Evolutionary conservation across 2,113 vertebrate species (phyloP).

Genomic region (Craseonycteris thonglongyai): DNA sequence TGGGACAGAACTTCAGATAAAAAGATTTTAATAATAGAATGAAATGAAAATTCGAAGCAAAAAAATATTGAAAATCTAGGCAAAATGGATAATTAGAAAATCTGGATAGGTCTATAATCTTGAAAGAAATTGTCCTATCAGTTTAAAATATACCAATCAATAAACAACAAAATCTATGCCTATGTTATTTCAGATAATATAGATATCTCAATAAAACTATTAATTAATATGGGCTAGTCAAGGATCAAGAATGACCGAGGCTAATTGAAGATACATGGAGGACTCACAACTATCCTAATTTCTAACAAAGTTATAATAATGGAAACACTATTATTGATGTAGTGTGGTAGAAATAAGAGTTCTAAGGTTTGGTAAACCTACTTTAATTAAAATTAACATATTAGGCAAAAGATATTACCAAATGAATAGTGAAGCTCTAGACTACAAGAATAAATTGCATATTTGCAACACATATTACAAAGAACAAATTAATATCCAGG

Average conservation of each 20-base stretch:
- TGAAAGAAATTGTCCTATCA: background rate
- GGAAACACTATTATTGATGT: background rate
- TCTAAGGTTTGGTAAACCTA: background rate
- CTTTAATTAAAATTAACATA: background rate
- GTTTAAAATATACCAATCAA: background rate
- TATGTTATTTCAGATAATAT: background rate
- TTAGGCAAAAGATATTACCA: background rate
- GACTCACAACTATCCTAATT: background rate
- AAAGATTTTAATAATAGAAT: background rate
- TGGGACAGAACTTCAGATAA: background rate
- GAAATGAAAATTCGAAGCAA: background rate
- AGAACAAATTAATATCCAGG: background rate
- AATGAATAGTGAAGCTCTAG: background rate
- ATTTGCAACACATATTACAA: background rate
- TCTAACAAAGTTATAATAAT: background rate
- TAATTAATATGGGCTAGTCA: background rate
- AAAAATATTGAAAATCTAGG: background rate
- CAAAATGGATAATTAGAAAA: background rate
- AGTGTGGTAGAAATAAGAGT: background rate
- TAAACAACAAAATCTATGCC: background rate
- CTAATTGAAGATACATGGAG: background rate
- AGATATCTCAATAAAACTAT: background rate
- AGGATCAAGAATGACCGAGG: background rate
- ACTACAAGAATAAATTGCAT: background rate
- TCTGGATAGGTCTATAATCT: background rate